These are phyloP conservation scores for Gila orcuttii DNA, from an alignment of 2,113 vertebrate species.

Conservation along the genomic window DNA sequence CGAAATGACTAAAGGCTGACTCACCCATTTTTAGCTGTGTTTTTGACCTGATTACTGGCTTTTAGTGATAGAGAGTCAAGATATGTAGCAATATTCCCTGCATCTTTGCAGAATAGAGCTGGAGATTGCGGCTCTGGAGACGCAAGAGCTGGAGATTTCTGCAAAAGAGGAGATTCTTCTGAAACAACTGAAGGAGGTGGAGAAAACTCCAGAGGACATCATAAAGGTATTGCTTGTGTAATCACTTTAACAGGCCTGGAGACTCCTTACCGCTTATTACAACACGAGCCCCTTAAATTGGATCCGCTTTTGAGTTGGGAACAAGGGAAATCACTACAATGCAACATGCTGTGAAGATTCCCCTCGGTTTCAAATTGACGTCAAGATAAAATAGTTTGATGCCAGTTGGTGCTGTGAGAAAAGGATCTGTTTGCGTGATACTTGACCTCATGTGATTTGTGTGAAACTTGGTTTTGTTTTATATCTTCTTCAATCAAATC, in stretches of 20 bases:
- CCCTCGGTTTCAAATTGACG: not conserved
- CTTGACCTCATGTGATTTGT: not conserved
- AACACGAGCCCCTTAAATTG: not conserved
- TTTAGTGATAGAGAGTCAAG: no score
- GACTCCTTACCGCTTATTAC: slow-evolving; percentile 15
- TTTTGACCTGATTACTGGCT: no score
- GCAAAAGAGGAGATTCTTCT: slow-evolving; percentile 85
- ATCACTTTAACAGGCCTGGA: slow-evolving; percentile 25
- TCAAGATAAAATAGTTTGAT: slow-evolving; percentile 31
- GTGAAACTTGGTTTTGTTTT: slow-evolving; percentile 41
- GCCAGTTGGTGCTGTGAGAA: slow-evolving; percentile 18
- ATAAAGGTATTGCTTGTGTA: slow-evolving; percentile 83
- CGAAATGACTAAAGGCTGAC: no score
- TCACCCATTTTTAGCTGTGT: no score
- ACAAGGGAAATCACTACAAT: not conserved
- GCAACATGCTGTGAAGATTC: not conserved
- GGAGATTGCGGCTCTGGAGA: slow-evolving; percentile 87
- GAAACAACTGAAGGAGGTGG: slow-evolving; percentile 88
- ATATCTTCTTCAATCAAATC: slow-evolving; percentile 44
- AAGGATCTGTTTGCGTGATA: not conserved
- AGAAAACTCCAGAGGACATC: slow-evolving; percentile 91
- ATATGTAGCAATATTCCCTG: not conserved
- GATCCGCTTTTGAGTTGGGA: slow-evolving; percentile 2
- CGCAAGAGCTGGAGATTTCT: slow-evolving; percentile 85
- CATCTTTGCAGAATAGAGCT: slow-evolving; percentile 80